Conservation (phyloP, 2,797 vertebrate species). For the Danio tinwini region DNA sequence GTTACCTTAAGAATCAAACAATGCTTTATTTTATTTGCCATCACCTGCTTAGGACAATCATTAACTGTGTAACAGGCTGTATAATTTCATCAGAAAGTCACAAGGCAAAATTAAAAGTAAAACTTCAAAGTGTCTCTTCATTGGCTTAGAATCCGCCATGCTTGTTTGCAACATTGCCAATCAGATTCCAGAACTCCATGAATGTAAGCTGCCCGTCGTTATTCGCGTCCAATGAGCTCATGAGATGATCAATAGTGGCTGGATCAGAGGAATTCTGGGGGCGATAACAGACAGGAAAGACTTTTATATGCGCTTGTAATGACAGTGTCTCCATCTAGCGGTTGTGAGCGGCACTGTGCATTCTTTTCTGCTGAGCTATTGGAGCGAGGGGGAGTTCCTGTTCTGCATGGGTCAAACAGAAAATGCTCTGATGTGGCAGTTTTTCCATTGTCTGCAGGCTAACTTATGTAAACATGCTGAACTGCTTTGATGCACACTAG, state of each 20-base stretch:
- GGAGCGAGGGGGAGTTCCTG: conserved; percentile 11
- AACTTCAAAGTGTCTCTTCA: conserved; percentile 37
- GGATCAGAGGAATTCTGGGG: conserved; percentile 76
- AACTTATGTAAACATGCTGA: conserved; percentile 6
- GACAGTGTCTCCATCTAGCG: conserved; percentile 29
- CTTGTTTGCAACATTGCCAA: conserved; percentile 77
- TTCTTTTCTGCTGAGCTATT: conserved; percentile 32
- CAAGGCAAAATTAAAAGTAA: neutral
- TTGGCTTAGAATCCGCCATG: conserved; percentile 73
- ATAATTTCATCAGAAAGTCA: conserved; percentile 16
- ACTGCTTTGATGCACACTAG: neutral
- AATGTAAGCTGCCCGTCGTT: conserved; percentile 82
- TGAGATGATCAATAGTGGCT: conserved; percentile 72
- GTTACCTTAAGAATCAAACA: conserved; percentile 61
- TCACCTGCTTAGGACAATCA: conserved; percentile 62
- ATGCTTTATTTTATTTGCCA: conserved; percentile 69
- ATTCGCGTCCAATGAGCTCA: conserved; percentile 77
- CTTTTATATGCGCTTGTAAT: conserved; percentile 2
- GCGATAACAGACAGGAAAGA: conserved; percentile 40
- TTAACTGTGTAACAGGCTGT: conserved; percentile 56
- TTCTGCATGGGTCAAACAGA: conserved; percentile 15
- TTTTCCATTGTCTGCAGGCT: conserved; percentile 18
- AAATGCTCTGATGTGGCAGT: conserved; percentile 34
- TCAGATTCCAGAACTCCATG: conserved; percentile 82
- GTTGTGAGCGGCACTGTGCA: neutral